phyloP scores from a whole-genome alignment of 2,797 vertebrate genomes.

The Rhincodon typus region DNA sequence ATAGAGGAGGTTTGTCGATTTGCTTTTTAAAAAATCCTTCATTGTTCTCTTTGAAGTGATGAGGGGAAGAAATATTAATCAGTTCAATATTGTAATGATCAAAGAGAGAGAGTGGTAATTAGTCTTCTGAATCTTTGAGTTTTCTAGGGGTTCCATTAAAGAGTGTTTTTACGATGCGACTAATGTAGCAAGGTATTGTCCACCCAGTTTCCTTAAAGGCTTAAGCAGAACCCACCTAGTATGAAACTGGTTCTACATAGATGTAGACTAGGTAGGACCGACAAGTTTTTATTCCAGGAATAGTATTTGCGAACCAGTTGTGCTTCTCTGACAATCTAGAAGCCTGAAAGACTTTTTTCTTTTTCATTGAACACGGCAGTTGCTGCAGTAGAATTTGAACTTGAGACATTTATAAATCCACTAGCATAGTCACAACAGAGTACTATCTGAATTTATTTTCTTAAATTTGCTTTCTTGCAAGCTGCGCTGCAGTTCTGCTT shows the following conservation, averaged over 20 bases:
- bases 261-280: no score
- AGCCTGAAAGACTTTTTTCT: neutral
- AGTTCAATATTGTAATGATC: neutral
- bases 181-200: neutral
- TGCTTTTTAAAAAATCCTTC: neutral
- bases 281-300: neutral
- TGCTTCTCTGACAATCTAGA: neutral
- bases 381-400: neutral
- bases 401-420: neutral
- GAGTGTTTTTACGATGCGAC: neutral
- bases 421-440: neutral
- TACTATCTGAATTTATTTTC: neutral
- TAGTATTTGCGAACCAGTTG: neutral
- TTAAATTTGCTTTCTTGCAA: neutral
- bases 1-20: conserved; percentile 84
- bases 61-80: neutral
- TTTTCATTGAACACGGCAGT: neutral
- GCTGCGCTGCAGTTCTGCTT: neutral
- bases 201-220: neutral
- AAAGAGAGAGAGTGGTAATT: neutral
- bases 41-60: neutral
- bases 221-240: neutral
- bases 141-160: neutral
- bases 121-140: neutral
- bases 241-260: neutral